These are phyloP conservation scores for Procavia capensis DNA, from an alignment of 2,113 vertebrate species.

Conservation along the genomic window DNA sequence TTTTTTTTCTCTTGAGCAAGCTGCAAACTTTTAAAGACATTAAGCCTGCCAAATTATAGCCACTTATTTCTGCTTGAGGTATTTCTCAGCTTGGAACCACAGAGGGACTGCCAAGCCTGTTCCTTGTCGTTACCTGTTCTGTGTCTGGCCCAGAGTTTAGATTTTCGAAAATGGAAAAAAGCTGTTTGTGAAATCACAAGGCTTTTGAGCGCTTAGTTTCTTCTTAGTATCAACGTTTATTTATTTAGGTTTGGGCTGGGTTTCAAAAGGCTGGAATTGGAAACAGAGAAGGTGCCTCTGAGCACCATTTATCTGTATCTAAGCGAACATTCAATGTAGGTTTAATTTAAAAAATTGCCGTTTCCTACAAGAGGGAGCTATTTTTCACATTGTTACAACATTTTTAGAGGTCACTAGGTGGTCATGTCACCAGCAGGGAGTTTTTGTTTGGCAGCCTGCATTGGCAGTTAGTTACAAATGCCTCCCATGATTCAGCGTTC, in stretches of 20 bases:
- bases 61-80: slow-evolving; percentile 88
- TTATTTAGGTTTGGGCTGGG: slow-evolving; percentile 92
- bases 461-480: slow-evolving; percentile 92
- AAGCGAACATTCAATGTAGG: slow-evolving; percentile 90
- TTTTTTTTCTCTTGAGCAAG: slow-evolving; percentile 80
- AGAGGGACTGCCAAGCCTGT: slow-evolving; percentile 89
- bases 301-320: slow-evolving; percentile 93
- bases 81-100: slow-evolving; percentile 87
- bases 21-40: slow-evolving; percentile 88
- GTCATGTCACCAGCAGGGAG: slow-evolving; percentile 92
- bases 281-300: slow-evolving; percentile 93
- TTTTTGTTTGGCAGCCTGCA: slow-evolving; percentile 92
- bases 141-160: slow-evolving; percentile 90
- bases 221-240: slow-evolving; percentile 93
- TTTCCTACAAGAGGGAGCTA: slow-evolving; percentile 93
- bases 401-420: slow-evolving; percentile 94
- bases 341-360: slow-evolving; percentile 93
- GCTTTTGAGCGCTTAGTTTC: slow-evolving; percentile 92
- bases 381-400: slow-evolving; percentile 96
- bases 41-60: slow-evolving; percentile 89
- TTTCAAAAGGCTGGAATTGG: slow-evolving; percentile 93
- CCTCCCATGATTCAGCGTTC: slow-evolving; percentile 89
- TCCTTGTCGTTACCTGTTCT: slow-evolving; percentile 92
- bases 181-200: slow-evolving; percentile 91
- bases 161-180: slow-evolving; percentile 93